phyloP scores from a whole-genome alignment of 2,888 invertebrate species.

The Parnassius glacialis region DNA sequence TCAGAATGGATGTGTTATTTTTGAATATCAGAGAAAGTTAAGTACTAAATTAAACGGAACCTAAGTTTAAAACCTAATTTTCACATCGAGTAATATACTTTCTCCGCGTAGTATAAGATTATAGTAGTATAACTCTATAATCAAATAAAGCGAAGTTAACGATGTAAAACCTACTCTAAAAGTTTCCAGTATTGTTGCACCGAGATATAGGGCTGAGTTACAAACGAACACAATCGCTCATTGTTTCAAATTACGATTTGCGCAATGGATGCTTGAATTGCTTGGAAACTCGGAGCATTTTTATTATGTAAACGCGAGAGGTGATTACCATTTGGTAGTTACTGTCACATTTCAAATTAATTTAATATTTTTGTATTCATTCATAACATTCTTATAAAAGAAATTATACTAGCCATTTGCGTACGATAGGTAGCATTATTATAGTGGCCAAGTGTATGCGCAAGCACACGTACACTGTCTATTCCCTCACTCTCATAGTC shows the following conservation, averaged over 20 bases:
- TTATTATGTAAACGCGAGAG: constrained; percentile 21
- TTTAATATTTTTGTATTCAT: too few relatives aligned
- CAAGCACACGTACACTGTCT: too few relatives aligned
- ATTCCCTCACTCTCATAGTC: too few relatives aligned
- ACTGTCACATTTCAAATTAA: too few relatives aligned
- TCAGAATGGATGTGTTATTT: too few relatives aligned
- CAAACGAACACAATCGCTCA: constrained; percentile 19
- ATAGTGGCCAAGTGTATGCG: too few relatives aligned
- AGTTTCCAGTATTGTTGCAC: constrained; percentile 20
- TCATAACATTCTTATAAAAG: too few relatives aligned
- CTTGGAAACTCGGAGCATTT: constrained; percentile 14
- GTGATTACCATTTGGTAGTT: neutral
- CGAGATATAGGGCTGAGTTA: constrained; percentile 14
- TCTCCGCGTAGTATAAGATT: constrained; percentile 4
- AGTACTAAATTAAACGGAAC: too few relatives aligned
- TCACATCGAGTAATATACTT: neutral
- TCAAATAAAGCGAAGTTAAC: constrained; percentile 5
- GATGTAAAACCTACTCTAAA: constrained; percentile 11
- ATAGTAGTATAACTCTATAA: constrained; percentile 4
- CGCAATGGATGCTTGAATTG: constrained; percentile 16
- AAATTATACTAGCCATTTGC: too few relatives aligned
- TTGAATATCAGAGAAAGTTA: too few relatives aligned
- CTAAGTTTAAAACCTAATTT: neutral
- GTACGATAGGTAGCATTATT: too few relatives aligned
- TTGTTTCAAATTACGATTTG: constrained; percentile 26